Base-by-base conservation (phyloP, 2,888 invertebrate species). In the Pantelozetes paolii region DNA sequence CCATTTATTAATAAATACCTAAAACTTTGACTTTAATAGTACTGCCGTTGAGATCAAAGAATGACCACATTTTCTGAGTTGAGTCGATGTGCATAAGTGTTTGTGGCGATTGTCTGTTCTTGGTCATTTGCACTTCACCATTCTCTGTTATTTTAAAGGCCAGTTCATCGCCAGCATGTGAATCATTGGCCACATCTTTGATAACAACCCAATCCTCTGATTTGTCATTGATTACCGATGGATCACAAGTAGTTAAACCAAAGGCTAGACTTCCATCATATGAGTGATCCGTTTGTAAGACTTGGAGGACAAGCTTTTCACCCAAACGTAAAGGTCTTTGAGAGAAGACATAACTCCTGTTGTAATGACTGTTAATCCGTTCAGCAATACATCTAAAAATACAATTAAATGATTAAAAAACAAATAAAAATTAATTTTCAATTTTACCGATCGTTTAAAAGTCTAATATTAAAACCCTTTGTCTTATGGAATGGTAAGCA, bases 151-250 rank as follows among this genome's bases (percentile, higher is more conserved):
- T 86, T 32, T 88, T 89, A 79, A 94, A 92, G 32, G 90, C 88
- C 8, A 96, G 87, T 81, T 94, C 93, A 81, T 96, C 95, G 0
- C 93, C 93, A 48, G 81, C 79, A 75, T 91, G 88, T 0, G 95
- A 88, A 54, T 88, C 89, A 67, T 90, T 89, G 0, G 92, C 94
- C 0, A 94, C 91, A 81, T 98, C 94, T 79, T 95, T 90, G 79
- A 92, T 90, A 13, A 97, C 92, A 0, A 97, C 95, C 98, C 98
- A 99, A 82, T 98, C 98, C 80, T 99, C 97, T 0, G 91, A 92
- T 48, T 98, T 86, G 82, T 98, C 97, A 71, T 79, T 77, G 26
- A 97, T 82, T 1, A 86, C 86, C 0, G 88, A 86, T 0, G 98
- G 98, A 83, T 98, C 92, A 83, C 96, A 96, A 0, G 95, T 92